A percentile compares a stretch with the other conserved stretches of the same genome.
Conservation (phyloP, 1,140 invertebrate species). For the Pogonomyrmex barbatus region DNA sequence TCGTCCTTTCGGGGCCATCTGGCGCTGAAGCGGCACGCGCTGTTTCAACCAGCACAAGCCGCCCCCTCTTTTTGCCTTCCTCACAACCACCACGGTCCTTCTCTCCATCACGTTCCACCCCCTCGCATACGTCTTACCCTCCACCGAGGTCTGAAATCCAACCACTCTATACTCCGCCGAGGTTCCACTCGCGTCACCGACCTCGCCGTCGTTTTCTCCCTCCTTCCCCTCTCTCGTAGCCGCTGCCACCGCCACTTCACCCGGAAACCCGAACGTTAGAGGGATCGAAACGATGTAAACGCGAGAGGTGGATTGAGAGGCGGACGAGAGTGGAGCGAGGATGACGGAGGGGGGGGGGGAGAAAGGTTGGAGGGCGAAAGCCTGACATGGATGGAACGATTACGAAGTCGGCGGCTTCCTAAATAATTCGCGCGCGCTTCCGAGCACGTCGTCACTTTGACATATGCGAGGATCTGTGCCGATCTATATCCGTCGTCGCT, state of each 20-base stretch:
- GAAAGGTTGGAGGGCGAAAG: background rate
- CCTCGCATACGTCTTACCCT: background rate
- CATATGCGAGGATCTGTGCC: conserved; percentile 23
- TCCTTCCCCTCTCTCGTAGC: background rate
- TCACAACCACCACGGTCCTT: conserved; percentile 3
- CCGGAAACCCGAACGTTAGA: conserved; percentile 60
- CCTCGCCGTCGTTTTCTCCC: background rate
- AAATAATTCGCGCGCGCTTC: conserved; percentile 68
- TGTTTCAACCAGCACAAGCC: conserved; percentile 70
- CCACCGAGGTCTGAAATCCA: conserved; percentile 58
- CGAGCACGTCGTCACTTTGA: conserved; percentile 17
- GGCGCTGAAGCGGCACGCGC: conserved; percentile 78
- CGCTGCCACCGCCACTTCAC: conserved; percentile 3
- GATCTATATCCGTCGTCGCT: conserved; percentile 25
- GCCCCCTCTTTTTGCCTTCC: conserved; percentile 10
- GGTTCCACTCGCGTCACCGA: conserved; percentile 57
- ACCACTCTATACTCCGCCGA: conserved; percentile 66
- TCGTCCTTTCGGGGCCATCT: conserved; percentile 75
- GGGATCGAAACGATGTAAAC: conserved; percentile 64
- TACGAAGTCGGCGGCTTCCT: conserved; percentile 68
- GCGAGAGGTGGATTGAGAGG: conserved; percentile 39
- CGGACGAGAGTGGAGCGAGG: conserved; percentile 11
- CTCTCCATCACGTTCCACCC: conserved; percentile 53
- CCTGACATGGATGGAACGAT: conserved; percentile 62
- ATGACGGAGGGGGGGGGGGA: background rate